Percentiles rank a stretch among this genome's conserved stretches.
phyloP scores from a whole-genome alignment of 2,888 invertebrate genomes.

The Andrena bucephala region DNA sequence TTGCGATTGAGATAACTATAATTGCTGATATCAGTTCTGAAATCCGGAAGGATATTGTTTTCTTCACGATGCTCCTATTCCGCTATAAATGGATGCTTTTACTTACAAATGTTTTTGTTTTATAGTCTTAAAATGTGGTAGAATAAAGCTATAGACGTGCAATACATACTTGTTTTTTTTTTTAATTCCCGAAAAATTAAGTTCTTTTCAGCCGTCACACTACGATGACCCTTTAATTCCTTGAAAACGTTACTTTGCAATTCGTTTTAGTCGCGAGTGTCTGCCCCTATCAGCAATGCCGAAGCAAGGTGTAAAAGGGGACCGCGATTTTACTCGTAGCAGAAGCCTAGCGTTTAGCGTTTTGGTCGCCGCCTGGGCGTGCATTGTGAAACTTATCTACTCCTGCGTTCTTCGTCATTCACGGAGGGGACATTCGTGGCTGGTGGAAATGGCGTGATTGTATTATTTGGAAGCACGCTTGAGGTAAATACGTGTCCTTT shows the following conservation, averaged over 20 bases:
- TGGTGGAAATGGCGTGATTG: constrained; percentile 7
- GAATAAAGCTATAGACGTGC: too few relatives aligned
- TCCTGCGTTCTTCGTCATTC: constrained; percentile 9
- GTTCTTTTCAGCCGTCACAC: too few relatives aligned
- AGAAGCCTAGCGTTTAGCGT: neutral
- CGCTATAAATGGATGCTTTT: too few relatives aligned
- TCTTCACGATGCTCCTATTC: too few relatives aligned
- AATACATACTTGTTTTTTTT: too few relatives aligned
- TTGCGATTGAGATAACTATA: too few relatives aligned
- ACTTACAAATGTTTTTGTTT: too few relatives aligned
- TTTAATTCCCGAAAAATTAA: too few relatives aligned
- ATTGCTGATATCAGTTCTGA: too few relatives aligned
- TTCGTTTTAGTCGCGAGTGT: neutral
- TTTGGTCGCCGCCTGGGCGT: constrained; percentile 1
- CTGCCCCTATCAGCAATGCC: neutral
- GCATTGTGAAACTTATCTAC: constrained; percentile 6
- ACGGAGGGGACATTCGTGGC: neutral
- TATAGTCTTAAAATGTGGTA: too few relatives aligned
- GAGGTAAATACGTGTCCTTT: constrained; percentile 42
- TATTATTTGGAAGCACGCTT: constrained; percentile 35
- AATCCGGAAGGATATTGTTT: too few relatives aligned
- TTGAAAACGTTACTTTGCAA: neutral
- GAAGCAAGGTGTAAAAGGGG: neutral
- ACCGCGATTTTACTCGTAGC: neutral
- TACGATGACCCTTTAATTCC: too few relatives aligned